These are phyloP conservation scores for Turritopsis dohrnii DNA, from an alignment of 30 jellyfish, hydroid and myxozoan genomes.

Conservation along the genomic window DNA sequence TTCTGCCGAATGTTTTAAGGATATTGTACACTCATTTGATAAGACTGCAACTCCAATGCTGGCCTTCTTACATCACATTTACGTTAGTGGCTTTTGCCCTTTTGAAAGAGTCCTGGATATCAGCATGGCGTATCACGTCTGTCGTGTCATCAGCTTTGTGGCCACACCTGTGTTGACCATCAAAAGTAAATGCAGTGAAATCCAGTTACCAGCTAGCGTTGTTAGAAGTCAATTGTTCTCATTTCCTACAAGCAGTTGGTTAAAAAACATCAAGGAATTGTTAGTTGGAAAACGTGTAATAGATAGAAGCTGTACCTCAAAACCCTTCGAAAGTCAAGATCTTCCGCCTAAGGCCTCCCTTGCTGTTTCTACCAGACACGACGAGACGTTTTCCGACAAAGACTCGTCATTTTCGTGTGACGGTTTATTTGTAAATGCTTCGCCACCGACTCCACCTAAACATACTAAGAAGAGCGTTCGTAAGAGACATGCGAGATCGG, in stretches of 20 bases:
- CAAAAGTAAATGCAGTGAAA: neutral
- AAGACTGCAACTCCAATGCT: neutral
- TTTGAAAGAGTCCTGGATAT: neutral
- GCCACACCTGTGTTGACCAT: neutral
- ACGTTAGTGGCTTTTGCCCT: neutral
- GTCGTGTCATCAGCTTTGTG: neutral
- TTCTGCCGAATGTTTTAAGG: neutral
- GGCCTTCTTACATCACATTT: neutral
- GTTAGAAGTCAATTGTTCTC: neutral
- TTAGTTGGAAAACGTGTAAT: neutral
- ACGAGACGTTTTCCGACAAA: slow-evolving; percentile 2
- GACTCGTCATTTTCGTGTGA: slow-evolving; percentile 15
- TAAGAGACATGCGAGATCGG: slow-evolving; percentile 10
- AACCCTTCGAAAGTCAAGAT: neutral
- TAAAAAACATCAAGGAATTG: neutral
- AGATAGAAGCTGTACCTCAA: neutral
- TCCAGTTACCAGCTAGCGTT: neutral
- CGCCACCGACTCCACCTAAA: slow-evolving; percentile 29
- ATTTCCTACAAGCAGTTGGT: neutral
- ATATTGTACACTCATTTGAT: neutral
- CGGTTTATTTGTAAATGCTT: neutral
- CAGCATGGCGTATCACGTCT: neutral
- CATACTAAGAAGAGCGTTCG: slow-evolving; percentile 30
- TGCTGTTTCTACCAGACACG: neutral
- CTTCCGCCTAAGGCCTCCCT: neutral